A percentile compares a stretch with the other conserved stretches of the same genome.
These are phyloP conservation scores for Acleris laterana DNA, from an alignment of 2,888 invertebrate genomes.

Conservation along the genomic window DNA sequence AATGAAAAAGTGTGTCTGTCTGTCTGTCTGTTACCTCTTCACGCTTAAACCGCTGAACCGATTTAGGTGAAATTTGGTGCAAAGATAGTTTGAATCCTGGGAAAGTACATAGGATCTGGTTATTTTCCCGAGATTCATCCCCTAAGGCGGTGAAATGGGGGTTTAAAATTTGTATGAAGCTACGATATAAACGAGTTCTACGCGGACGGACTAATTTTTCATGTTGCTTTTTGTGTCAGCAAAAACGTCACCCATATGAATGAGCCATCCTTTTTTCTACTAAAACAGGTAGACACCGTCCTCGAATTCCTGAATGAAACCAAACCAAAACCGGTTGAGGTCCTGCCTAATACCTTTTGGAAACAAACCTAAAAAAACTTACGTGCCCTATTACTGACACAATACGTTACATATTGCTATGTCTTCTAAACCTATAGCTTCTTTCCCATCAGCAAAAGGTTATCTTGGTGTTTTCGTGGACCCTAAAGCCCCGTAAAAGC, in stretches of 20 bases:
- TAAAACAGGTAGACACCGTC: slow-evolving; percentile 30
- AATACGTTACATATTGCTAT: not conserved
- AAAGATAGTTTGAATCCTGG: no score
- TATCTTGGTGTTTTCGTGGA: not conserved
- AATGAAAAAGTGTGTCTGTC: no score
- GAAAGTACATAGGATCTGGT: no score
- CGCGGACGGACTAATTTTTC: no score
- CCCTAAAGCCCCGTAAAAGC: slow-evolving; percentile 13
- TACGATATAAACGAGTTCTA: no score
- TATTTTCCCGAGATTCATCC: no score
- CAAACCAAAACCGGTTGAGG: slow-evolving; percentile 36
- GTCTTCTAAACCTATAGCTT: not conserved
- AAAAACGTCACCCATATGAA: slow-evolving; percentile 31
- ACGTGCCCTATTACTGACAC: not conserved
- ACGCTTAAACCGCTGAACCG: no score
- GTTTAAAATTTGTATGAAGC: no score
- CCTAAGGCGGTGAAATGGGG: no score
- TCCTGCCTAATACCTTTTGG: not conserved
- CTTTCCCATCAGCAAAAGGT: not conserved
- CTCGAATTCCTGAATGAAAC: slow-evolving; percentile 38
- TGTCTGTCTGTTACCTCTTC: no score
- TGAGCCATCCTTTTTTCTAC: slow-evolving; percentile 6
- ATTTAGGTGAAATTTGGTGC: no score
- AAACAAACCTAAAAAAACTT: not conserved
- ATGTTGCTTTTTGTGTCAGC: not conserved